phyloP scores from a whole-genome alignment of 1,140 invertebrate species.

The Triops longicaudatus region DNA sequence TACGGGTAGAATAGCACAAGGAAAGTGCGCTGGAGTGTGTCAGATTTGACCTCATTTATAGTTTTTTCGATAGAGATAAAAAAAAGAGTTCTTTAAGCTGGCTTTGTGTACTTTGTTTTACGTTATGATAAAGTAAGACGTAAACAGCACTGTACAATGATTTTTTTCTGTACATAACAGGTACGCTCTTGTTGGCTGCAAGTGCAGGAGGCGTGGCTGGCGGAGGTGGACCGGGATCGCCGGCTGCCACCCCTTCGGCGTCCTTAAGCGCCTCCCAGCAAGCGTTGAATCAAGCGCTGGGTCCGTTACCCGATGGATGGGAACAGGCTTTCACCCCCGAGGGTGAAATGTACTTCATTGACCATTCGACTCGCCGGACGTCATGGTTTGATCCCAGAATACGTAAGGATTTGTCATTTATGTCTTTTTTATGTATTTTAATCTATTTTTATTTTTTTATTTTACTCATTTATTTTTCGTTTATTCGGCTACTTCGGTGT shows the following conservation, averaged over 20 bases:
- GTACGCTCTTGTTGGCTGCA: neutral
- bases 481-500: constrained; percentile 19
- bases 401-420: constrained; percentile 56
- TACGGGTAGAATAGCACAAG: neutral
- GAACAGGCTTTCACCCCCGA: constrained; percentile 86
- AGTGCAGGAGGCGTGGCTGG: neutral
- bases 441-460: no score
- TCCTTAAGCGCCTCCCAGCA: constrained; percentile 30
- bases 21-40: neutral
- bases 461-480: constrained; percentile 11
- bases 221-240: neutral
- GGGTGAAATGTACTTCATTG: constrained; percentile 95
- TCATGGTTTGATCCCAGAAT: constrained; percentile 97
- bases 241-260: constrained; percentile 22
- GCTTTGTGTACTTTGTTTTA: neutral
- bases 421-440: no score
- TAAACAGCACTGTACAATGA: neutral
- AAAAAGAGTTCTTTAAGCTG: no score
- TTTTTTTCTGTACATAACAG: neutral
- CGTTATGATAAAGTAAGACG: neutral
- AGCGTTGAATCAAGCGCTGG: constrained; percentile 45
- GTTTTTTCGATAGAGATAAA: neutral
- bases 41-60: neutral
- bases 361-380: constrained; percentile 86
- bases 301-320: constrained; percentile 88